Evolutionary conservation across 2,888 invertebrate genomes (phyloP).

Genomic region (Conus canariensis): DNA sequence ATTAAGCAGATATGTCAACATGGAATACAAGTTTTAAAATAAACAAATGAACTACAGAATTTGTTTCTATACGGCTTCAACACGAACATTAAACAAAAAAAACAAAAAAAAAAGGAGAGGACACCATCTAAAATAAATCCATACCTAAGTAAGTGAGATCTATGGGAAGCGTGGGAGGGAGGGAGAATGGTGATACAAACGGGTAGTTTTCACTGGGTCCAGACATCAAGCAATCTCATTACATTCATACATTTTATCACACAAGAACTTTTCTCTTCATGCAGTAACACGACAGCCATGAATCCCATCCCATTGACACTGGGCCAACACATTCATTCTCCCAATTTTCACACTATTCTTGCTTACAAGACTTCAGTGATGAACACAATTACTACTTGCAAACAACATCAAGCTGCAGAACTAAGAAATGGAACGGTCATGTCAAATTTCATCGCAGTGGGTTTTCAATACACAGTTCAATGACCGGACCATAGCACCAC

Average conservation of each 20-base stretch:
- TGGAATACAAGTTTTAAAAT: no score
- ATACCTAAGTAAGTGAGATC: no score
- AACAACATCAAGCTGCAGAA: not conserved
- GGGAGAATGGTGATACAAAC: not conserved
- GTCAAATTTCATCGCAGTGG: not conserved
- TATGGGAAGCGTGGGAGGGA: no score
- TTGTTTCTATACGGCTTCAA: no score
- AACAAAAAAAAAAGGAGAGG: not conserved
- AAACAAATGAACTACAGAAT: no score
- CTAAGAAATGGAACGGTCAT: not conserved
- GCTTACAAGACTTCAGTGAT: not conserved
- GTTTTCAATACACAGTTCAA: not conserved
- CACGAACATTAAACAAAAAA: not conserved
- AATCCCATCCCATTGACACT: not conserved
- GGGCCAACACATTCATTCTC: not conserved
- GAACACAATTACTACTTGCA: not conserved
- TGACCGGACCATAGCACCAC: constrained; percentile 3
- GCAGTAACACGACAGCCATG: not conserved
- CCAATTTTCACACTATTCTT: not conserved
- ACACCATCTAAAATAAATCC: not conserved
- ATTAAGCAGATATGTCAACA: no score
- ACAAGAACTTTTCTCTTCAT: not conserved
- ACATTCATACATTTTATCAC: no score
- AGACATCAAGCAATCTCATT: not conserved
- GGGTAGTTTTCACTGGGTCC: not conserved